Percentiles rank a stretch among this genome's conserved stretches.
These are phyloP conservation scores for Myotis vivesi DNA, from an alignment of 2,797 vertebrate species.

Conservation along the genomic window DNA sequence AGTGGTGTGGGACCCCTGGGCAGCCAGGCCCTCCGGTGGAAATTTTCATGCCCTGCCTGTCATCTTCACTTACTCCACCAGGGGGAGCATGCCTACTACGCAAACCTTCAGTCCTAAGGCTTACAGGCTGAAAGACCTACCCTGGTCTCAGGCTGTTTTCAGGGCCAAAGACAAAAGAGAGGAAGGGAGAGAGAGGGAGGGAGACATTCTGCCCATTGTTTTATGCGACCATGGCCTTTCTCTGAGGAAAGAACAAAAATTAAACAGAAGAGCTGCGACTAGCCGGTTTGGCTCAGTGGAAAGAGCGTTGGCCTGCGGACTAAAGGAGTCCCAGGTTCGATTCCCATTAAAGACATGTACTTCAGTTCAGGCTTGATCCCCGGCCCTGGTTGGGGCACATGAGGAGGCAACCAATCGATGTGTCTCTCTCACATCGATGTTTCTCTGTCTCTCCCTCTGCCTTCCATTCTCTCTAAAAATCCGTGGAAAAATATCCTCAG, in stretches of 20 bases:
- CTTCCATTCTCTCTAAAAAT: too few species aligned
- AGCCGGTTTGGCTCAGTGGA: too few species aligned
- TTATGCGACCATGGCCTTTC: background rate
- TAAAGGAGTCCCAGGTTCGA: too few species aligned
- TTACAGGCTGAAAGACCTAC: too few species aligned
- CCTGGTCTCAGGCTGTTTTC: background rate
- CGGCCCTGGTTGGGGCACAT: too few species aligned
- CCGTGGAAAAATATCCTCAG: too few species aligned
- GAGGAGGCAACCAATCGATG: too few species aligned
- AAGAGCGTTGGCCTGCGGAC: too few species aligned
- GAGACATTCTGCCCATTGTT: background rate
- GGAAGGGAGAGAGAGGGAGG: background rate
- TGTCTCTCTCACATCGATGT: too few species aligned
- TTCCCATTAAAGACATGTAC: too few species aligned
- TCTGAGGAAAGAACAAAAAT: background rate
- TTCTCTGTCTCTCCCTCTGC: too few species aligned
- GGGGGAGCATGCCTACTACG: background rate
- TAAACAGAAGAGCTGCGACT: background rate
- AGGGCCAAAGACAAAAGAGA: background rate
- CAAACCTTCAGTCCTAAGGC: background rate
- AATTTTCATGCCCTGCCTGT: background rate
- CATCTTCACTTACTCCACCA: background rate
- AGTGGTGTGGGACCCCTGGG: accelerated
- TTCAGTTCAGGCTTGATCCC: too few species aligned
- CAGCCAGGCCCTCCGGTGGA: background rate